Base-by-base conservation (phyloP, 2,113 vertebrate genomes). In the Ophthalmolycus amberensis region DNA sequence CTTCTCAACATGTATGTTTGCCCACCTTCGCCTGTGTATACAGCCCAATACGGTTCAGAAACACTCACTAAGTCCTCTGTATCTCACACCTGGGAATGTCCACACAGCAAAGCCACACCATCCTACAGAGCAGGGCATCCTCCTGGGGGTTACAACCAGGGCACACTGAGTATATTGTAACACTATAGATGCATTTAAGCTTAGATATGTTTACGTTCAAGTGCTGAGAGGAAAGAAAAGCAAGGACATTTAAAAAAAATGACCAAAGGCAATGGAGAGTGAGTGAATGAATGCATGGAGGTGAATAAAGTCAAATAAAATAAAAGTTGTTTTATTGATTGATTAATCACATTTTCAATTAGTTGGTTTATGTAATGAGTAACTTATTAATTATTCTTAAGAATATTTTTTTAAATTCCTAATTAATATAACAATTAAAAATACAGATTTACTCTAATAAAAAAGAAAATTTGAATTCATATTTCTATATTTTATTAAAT, bases 1-100 rank as follows among this genome's bases (percentile, higher is more conserved):
- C 82, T 77, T 71, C 71, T 73, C 82, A 73, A 42, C 71, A 65
- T 79, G 80, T 27, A 25, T 22, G 40, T 83, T 42, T 22, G 63
- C 63, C 37, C 70, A 71, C 63, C n/a, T 60, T 54, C 66, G 79
- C 58, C 66, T 72, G 65, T 11, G 59, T 20, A 54, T 20, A 48
- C 20, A 62, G 50, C 74, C 63, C 68, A 29, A 65, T 22, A 52
- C 11, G 48, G 34, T 75, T 75, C 2, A 18, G 16, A 84, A 72
- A 76, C 22, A 22, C 58, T 70, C 65, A 15, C 18, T 58, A 46
- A 82, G 80, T 63, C 74, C 37, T 48, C 42, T 46, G 44, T 6
- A 64, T 74, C 64, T 15, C 25, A 34, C 58, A 82, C 65, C 58
- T 69, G 72, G 77, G 71, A 75, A 83, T 44, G 44, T 52, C 54